Base-by-base conservation (phyloP, 1,140 invertebrate species). In the Megalonaias nervosa region DNA sequence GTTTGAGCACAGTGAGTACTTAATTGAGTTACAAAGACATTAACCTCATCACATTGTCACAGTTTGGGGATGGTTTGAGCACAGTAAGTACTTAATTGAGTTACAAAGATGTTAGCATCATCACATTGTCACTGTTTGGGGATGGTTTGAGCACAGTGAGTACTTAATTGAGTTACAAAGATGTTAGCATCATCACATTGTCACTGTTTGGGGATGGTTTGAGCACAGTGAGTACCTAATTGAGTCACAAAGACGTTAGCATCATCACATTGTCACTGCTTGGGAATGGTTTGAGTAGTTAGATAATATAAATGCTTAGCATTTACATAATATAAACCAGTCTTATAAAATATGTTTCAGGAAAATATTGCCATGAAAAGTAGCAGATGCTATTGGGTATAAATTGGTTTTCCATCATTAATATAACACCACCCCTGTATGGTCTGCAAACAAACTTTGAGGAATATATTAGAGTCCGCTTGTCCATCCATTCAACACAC, bases 131-230 rank as follows among this genome's bases (percentile, higher is more conserved):
- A 90, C 91, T 97, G 74, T 94, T 97, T 74, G 89, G 96, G 21
- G 96, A 97, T 67, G 96, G 96, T 11, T 94, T 97, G 14, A 95
- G 96, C 82, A 97, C 96, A 62, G 96, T 97, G 91, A 92, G 87
- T 80, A 81, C 67, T 56, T 48, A 31, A 60, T 15, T 93, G 11
- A 88, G 78, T 62, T 65, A 84, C 86, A 96, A 23, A 86, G 92
- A 96, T 65, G 94, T 96, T 5, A 93, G 94, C 13, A 93, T 96
- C 60, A 90, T 97, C n/a, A 95, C 95, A 0, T 86, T 97, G 61
- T 96, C 97, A 90, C 91, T 97, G 74, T 93, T 97, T 74, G 89
- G 96, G 21, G 96, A 97, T 67, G 96, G 96, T 11, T 94, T 97
- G 14, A 95, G 96, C 82, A 97, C 96, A 62, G 96, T 97, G 91